Percentiles rank a stretch among this genome's conserved stretches.
These are phyloP conservation scores for Gallinago nigripennis DNA, from an alignment of 2,797 vertebrate species.

Conservation along the genomic window DNA sequence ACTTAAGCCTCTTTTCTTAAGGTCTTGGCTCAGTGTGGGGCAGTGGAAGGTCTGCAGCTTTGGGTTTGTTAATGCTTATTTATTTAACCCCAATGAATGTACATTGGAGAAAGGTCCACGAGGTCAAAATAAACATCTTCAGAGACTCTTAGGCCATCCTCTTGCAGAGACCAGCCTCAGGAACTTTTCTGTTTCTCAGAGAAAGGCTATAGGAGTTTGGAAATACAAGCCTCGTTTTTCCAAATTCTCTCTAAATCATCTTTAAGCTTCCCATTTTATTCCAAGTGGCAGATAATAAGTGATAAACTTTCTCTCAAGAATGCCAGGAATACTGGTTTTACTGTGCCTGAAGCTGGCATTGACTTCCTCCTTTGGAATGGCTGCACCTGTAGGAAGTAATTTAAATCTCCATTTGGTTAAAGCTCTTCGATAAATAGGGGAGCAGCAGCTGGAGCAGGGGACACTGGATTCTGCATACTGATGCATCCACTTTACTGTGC, in stretches of 20 bases:
- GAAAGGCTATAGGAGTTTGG: not conserved
- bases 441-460: not conserved
- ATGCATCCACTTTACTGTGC: not conserved
- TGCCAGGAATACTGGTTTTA: not conserved
- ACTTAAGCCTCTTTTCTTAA: conserved; percentile 23
- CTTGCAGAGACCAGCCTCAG: not conserved
- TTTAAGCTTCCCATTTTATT: not conserved
- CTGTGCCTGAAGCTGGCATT: not conserved
- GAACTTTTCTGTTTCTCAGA: not conserved
- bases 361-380: not conserved
- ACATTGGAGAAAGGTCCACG: not conserved
- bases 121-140: conserved; percentile 1
- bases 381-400: not conserved
- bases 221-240: not conserved
- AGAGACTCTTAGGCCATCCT: not conserved
- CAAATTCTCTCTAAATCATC: not conserved
- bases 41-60: not conserved
- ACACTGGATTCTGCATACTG: not conserved
- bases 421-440: not conserved
- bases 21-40: not conserved
- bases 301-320: not conserved
- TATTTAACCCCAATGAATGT: conserved; percentile 11
- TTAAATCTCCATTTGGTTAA: not conserved
- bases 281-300: not conserved
- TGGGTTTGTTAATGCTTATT: conserved; percentile 28